phyloP scores from a whole-genome alignment of 2,797 vertebrate genomes.

The Ctenosaura bakeri region DNA sequence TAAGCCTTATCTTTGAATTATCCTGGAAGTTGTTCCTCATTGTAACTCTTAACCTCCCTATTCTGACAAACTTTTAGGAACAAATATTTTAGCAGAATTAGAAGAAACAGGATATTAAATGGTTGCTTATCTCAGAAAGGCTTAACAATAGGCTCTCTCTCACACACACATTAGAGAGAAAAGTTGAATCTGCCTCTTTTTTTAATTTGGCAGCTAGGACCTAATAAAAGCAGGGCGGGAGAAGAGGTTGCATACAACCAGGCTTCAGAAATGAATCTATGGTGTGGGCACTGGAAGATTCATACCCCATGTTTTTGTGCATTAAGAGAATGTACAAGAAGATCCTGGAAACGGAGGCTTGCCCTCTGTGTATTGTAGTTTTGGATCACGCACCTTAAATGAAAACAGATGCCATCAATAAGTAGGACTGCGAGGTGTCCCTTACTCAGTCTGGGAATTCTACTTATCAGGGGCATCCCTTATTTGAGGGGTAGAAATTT shows the following conservation, averaged over 20 bases:
- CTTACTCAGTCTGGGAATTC: too few relatives aligned
- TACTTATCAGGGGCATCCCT: too few relatives aligned
- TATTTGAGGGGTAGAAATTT: too few relatives aligned
- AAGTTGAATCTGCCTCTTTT: background rate
- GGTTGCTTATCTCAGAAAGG: slow-evolving; percentile 66
- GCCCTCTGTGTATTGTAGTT: background rate
- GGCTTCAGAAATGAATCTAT: too few relatives aligned
- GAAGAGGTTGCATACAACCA: background rate
- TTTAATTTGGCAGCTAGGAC: background rate
- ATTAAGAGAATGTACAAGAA: too few relatives aligned
- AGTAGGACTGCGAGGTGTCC: too few relatives aligned
- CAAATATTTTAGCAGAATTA: slow-evolving; percentile 74
- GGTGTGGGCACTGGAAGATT: too few relatives aligned
- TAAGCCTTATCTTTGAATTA: slow-evolving; percentile 78
- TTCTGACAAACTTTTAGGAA: slow-evolving; percentile 76
- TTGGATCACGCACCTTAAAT: background rate
- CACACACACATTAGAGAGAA: background rate
- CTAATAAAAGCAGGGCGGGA: background rate
- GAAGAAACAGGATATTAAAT: slow-evolving; percentile 73
- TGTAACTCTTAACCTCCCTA: slow-evolving; percentile 78
- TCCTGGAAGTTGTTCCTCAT: slow-evolving; percentile 81
- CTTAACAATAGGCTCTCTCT: slow-evolving; percentile 55
- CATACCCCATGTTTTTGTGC: too few relatives aligned
- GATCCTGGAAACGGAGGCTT: background rate
- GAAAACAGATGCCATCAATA: background rate